phyloP scores from a whole-genome alignment of 2,797 vertebrate genomes.

The Neomorphus geoffroyi region DNA sequence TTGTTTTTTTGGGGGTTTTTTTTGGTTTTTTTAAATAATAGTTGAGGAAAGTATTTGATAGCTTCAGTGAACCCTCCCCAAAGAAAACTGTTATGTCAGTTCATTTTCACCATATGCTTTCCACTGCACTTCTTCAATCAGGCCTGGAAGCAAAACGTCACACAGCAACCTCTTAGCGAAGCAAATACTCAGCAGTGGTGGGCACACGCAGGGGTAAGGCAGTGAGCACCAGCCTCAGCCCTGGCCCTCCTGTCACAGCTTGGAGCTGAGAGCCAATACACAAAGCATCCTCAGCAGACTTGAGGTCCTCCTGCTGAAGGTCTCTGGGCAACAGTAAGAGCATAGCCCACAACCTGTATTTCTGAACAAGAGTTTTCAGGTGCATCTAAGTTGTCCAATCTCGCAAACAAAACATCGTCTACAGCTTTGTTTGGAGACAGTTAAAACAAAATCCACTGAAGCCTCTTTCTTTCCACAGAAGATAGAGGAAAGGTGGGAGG shows the following conservation, averaged over 20 bases:
- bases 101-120: not conserved
- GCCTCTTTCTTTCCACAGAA: not conserved
- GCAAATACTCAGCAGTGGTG: accelerated
- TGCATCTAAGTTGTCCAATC: not conserved
- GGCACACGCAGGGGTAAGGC: not conserved
- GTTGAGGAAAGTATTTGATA: not conserved
- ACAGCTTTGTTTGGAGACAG: not conserved
- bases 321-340: not conserved
- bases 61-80: not conserved
- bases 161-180: not conserved
- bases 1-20: too few relatives aligned
- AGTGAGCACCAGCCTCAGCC: not conserved
- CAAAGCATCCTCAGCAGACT: not conserved
- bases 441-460: not conserved
- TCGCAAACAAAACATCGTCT: not conserved
- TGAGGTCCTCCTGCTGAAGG: not conserved
- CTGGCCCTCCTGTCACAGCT: accelerated
- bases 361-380: not conserved
- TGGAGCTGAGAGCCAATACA: too few relatives aligned
- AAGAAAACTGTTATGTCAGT: not conserved
- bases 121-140: not conserved
- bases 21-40: not conserved
- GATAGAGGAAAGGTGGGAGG: not conserved
- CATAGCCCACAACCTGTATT: not conserved
- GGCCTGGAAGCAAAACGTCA: not conserved